Percentiles rank a stretch among this genome's conserved stretches.
Evolutionary conservation across 2,113 vertebrate species (phyloP).

Genomic region (Catharus minimus): DNA sequence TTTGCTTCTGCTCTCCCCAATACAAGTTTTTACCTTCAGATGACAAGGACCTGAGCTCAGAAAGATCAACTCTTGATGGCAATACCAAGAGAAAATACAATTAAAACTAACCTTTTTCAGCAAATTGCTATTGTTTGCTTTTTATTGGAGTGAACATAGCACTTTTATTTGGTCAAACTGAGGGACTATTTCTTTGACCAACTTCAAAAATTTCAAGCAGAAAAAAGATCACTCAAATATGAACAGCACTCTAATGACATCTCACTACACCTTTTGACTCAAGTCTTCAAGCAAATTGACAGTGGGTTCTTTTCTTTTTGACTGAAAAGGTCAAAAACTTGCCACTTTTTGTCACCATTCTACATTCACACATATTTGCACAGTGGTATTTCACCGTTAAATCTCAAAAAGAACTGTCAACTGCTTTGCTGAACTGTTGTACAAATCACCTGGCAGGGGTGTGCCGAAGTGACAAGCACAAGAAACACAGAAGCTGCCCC

Average conservation of each 20-base stretch:
- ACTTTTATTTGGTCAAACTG: background rate
- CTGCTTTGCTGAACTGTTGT: background rate
- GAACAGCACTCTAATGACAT: background rate
- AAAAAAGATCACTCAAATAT: background rate
- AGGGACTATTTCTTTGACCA: background rate
- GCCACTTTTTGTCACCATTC: background rate
- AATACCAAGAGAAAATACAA: background rate
- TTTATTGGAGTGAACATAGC: background rate
- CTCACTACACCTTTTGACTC: background rate
- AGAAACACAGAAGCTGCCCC: background rate
- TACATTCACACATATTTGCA: background rate
- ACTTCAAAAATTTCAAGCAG: background rate
- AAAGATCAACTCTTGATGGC: background rate
- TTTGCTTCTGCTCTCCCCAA: background rate
- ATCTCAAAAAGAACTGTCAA: background rate
- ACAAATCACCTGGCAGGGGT: background rate
- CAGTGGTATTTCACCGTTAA: background rate
- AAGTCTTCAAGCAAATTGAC: background rate
- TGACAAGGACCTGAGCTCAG: background rate
- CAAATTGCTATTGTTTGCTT: background rate
- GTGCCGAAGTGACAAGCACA: background rate
- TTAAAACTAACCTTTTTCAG: background rate
- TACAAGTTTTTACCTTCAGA: background rate
- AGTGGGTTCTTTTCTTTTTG: background rate
- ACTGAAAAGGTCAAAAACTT: background rate